phyloP scores from a whole-genome alignment of 2,888 invertebrate genomes.

The Drosophila acutilabella region DNA sequence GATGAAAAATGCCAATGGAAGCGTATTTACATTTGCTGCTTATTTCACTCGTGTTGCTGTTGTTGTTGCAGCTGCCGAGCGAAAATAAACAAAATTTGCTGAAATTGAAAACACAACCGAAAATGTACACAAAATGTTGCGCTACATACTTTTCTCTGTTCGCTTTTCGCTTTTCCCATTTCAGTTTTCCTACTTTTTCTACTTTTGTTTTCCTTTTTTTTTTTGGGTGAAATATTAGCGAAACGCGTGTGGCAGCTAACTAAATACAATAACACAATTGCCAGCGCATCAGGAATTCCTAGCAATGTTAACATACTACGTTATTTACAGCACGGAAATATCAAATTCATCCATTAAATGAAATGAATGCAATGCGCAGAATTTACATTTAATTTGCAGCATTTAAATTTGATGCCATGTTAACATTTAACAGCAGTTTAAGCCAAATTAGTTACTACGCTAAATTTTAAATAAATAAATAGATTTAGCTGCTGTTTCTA shows the following conservation, averaged over 20 bases:
- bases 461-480: too few species aligned
- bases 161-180: not conserved
- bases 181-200: not conserved
- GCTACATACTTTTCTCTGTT: constrained; percentile 17
- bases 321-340: not conserved
- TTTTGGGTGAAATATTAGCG: constrained; percentile 39
- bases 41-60: constrained; percentile 38
- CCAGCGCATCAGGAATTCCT: not conserved
- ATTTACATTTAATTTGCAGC: not conserved
- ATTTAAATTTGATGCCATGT: not conserved
- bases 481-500: too few species aligned
- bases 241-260: constrained; percentile 38
- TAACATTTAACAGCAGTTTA: not conserved
- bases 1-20: constrained; percentile 64
- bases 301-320: not conserved
- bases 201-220: not conserved
- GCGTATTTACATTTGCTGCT: constrained; percentile 68
- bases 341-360: not conserved
- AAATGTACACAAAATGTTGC: constrained; percentile 55
- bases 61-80: constrained; percentile 21
- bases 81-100: constrained; percentile 55
- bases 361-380: not conserved
- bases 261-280: constrained; percentile 17
- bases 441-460: not conserved
- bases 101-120: constrained; percentile 57